Evolutionary conservation across 2,113 vertebrate genomes (phyloP).

Genomic region (Etheostoma spectabile): DNA sequence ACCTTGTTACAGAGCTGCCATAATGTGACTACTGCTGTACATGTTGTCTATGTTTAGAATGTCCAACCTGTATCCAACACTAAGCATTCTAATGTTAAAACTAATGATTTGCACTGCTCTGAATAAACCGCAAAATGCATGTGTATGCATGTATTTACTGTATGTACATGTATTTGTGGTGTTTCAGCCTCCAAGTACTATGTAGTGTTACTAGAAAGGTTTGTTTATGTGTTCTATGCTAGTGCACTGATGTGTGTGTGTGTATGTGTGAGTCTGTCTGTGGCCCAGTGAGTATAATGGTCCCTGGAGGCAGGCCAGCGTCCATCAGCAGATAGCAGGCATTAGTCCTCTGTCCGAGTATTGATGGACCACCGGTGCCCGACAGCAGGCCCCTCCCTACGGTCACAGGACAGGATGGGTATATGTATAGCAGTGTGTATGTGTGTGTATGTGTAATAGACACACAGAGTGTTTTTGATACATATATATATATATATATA

Average conservation of each 20-base stretch:
- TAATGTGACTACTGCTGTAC: background rate
- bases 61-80: background rate
- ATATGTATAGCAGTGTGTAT: constrained; percentile 69
- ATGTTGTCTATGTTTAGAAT: background rate
- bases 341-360: constrained; percentile 95
- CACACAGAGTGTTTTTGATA: constrained; percentile 59
- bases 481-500: constrained; percentile 13
- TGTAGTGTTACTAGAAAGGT: background rate
- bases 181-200: constrained; percentile 9
- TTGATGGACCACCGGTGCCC: constrained; percentile 74
- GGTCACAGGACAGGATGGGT: constrained; percentile 66
- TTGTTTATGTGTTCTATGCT: constrained; percentile 45
- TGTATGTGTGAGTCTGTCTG: constrained; percentile 61
- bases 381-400: constrained; percentile 71
- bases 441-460: constrained; percentile 35
- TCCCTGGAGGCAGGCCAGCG: constrained; percentile 93
- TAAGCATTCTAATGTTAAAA: background rate
- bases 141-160: background rate
- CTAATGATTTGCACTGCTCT: background rate
- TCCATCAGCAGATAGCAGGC: constrained; percentile 91
- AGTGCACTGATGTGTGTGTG: constrained; percentile 48
- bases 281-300: constrained; percentile 88
- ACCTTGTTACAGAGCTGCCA: background rate
- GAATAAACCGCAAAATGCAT: background rate
- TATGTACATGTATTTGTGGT: background rate